Percentiles rank a stretch among this genome's conserved stretches.
phyloP scores from a whole-genome alignment of 2,113 vertebrate genomes.

The Thomomys bottae region DNA sequence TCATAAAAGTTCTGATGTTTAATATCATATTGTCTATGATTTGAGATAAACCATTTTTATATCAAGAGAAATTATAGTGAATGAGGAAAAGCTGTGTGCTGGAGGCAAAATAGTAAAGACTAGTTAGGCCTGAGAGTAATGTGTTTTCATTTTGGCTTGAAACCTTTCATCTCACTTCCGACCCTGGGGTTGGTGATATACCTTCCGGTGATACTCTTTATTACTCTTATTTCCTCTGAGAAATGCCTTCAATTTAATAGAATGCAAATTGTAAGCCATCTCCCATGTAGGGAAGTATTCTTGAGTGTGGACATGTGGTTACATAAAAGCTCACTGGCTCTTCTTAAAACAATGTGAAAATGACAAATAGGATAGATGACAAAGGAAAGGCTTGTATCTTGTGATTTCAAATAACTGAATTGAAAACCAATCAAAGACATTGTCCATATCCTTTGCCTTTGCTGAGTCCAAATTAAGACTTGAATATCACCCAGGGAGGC shows the following conservation, averaged over 20 bases:
- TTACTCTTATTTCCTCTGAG: slow-evolving; percentile 56
- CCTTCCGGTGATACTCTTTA: slow-evolving; percentile 30
- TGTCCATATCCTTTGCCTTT: not conserved
- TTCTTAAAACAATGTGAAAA: slow-evolving; percentile 28
- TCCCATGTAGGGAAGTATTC: not conserved
- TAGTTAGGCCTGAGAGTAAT: not conserved
- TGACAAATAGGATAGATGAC: not conserved
- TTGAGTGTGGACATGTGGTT: slow-evolving; percentile 44
- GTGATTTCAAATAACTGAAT: not conserved
- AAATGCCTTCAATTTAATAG: slow-evolving; percentile 59
- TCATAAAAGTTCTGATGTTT: slow-evolving; percentile 54
- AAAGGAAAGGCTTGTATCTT: not conserved
- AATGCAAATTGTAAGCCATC: not conserved
- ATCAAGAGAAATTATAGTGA: slow-evolving; percentile 46
- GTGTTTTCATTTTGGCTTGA: slow-evolving; percentile 38
- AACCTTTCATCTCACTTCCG: slow-evolving; percentile 45
- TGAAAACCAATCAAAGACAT: not conserved
- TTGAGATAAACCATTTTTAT: slow-evolving; percentile 50
- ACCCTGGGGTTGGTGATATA: not conserved
- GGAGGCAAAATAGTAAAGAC: slow-evolving; percentile 26
- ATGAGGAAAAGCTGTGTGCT: slow-evolving; percentile 31
- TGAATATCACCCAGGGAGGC: not conserved
- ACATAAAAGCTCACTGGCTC: slow-evolving; percentile 1
- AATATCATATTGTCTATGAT: slow-evolving; percentile 42
- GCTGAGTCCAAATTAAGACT: not conserved